Base-by-base conservation (phyloP, 2,797 vertebrate species). In the Chaetophractus vellerosus region DNA sequence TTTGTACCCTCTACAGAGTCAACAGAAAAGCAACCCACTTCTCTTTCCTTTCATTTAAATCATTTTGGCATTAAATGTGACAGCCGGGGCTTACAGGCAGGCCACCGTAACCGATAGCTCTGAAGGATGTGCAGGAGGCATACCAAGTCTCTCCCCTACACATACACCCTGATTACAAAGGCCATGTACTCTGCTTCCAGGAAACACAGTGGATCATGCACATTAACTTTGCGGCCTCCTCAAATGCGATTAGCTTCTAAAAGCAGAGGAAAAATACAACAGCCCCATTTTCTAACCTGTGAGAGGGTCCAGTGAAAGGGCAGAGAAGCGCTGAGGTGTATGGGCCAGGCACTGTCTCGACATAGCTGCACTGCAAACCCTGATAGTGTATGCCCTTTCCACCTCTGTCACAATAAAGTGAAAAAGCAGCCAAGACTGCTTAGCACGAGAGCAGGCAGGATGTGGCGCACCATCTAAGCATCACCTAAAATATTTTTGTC, bases 191-290 rank as follows among this genome's bases (percentile, higher is more conserved):
- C 41, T 41, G 24, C 33, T 61, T 59, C 48, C 38, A 72, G 88
- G 66, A 55, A 68, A 66, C 90, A 68, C 0, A 57, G 45, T 2
- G 15, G 55, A 16, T n/a, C 11, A 26, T 0, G 28, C 3, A 36
- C 9, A 26, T 0, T 0, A 75, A 36, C 23, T 48, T 36, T 50
- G 36, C 0, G 0, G 59, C 57, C 38, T 84, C 61, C 18, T 71
- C 89, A 87, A 16, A 31, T 3, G 55, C 16, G 18, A 57, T 52
- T 11, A 80, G 41, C 38, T 68, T 83, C 69, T 83, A n/a, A 61
- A 33, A 19, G 50, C 28, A 45, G 55, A 72, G 33, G 26, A 7
- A 71, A 68, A 19, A 12, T 4, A 38, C 57, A 55, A 41, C 33
- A 55, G 38, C 66, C 14, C 36, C 48, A 10, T 79, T 63, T 38